Base-by-base conservation (phyloP, 2,888 invertebrate genomes). In the Molanna angustata region DNA sequence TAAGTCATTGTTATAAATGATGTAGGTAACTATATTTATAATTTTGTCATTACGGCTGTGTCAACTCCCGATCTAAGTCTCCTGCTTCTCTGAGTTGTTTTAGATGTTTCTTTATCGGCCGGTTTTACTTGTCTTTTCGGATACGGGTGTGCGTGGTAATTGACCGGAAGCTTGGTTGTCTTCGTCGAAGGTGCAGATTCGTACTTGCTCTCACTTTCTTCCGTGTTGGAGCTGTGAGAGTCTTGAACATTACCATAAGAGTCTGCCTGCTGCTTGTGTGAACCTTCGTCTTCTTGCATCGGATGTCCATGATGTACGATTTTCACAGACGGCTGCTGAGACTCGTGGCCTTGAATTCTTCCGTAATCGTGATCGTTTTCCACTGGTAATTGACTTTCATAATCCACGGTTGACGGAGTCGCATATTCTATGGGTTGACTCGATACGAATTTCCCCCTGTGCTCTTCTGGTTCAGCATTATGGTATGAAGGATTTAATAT, bases 401-500 rank as follows among this genome's bases (percentile, higher is more conserved):
- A 49, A 16, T n/a, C 39, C n/a, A 18, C 32, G 4, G 37, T 16
- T 16, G 41, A 37, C 3, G 4, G 17, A 2, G 16, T 18, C 18
- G 16, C 17, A 11, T 37, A 37, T 13, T 13, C 27, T n/a, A 18
- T 33, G 2, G 7, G 18, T 4, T 54, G 54, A 27, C 35, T 21
- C 9, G 43, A 40, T 14, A 27, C 44, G 6, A 17, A 19, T 4
- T 44, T 33, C 16, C 39, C 19, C 16, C 37, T 27, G n/a, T 32
- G 16, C 4, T 52, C 46, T n/a, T 41, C 45, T 37, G 33, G 13
- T 31, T 35, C 31, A 9, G 21, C 14, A 43, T 69, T 69, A 54
- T 73, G 71, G 49, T 68, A 68, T 11, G 67, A 63, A 2, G 76
- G 74, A 41, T 72, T 64, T 32, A 80, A 78, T 40, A 80, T 73